A percentile compares a stretch with the other conserved stretches of the same genome.
phyloP scores from a whole-genome alignment of 2,113 vertebrate genomes.

The Rhabdornis inornatus region DNA sequence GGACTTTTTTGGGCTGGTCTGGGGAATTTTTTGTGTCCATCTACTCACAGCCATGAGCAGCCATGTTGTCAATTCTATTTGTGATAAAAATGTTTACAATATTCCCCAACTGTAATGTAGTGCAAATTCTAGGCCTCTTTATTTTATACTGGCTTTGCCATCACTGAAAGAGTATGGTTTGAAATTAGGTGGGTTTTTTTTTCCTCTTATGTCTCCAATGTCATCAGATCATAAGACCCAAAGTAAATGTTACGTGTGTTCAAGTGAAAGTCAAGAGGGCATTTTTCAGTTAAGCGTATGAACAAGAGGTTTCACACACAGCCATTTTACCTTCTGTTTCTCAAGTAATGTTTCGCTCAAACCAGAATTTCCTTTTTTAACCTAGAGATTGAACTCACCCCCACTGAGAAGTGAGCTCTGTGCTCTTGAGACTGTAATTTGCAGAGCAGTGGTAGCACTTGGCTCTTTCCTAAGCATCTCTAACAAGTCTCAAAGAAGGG shows the following conservation, averaged over 20 bases:
- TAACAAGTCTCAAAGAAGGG: not conserved
- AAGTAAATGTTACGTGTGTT: not conserved
- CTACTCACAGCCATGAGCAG: not conserved
- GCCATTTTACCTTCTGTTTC: not conserved
- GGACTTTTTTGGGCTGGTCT: not conserved
- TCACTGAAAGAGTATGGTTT: not conserved
- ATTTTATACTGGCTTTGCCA: not conserved
- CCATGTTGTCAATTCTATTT: not conserved
- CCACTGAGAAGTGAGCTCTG: not conserved
- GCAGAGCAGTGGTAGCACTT: not conserved
- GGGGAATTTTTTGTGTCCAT: rapidly evolving
- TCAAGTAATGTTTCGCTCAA: not conserved
- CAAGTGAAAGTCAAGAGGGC: not conserved
- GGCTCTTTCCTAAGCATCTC: not conserved
- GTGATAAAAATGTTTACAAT: not conserved
- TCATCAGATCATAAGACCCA: not conserved
- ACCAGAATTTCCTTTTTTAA: not conserved
- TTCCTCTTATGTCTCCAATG: not conserved
- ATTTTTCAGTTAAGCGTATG: not conserved
- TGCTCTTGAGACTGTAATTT: not conserved
- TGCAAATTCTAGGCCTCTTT: not conserved
- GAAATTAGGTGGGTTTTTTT: not conserved
- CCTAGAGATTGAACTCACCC: not conserved
- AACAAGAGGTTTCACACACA: not conserved
- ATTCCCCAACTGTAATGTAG: not conserved